phyloP scores from a whole-genome alignment of 2,888 invertebrate genomes.

The Cheilosia pagana region DNA sequence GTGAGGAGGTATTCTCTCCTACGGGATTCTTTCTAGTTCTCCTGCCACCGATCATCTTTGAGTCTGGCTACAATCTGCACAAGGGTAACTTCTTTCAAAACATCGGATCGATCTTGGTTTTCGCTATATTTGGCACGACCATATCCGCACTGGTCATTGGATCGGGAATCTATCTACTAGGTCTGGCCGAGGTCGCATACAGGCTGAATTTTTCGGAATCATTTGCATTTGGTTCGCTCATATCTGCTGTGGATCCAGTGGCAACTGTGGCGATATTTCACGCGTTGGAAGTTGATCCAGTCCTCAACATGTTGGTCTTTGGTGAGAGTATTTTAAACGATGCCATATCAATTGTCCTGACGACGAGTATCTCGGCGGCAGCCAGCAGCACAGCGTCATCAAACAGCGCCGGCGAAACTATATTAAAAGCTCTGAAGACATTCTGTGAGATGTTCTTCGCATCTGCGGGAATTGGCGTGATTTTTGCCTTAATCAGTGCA shows the following conservation, averaged over 20 bases:
- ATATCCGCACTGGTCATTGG: constrained; percentile 99
- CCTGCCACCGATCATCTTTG: constrained; percentile 99
- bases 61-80: constrained; percentile 99
- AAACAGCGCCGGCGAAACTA: constrained; percentile 90
- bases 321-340: constrained; percentile 94
- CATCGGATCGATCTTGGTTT: constrained; percentile 98
- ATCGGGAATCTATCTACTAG: constrained; percentile 96
- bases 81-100: constrained; percentile 99
- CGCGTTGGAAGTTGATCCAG: constrained; percentile 97
- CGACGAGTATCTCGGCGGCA: constrained; percentile 92
- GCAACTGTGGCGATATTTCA: constrained; percentile 99
- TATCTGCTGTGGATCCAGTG: constrained; percentile 99
- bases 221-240: constrained; percentile 97
- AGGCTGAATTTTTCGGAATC: constrained; percentile 97
- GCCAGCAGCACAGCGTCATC: constrained; percentile 87
- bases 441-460: constrained; percentile 99
- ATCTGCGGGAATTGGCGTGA: constrained; percentile 97
- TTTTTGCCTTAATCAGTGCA: constrained; percentile 97
- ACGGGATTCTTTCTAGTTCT: constrained; percentile 98
- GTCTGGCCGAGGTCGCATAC: constrained; percentile 95
- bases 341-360: constrained; percentile 98
- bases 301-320: constrained; percentile 99
- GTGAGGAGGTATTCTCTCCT: constrained; percentile 99
- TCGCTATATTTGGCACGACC: constrained; percentile 98
- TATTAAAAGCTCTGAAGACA: constrained; percentile 93